Base-by-base conservation (phyloP, 2,797 vertebrate species). In the Rousettus madagascariensis region DNA sequence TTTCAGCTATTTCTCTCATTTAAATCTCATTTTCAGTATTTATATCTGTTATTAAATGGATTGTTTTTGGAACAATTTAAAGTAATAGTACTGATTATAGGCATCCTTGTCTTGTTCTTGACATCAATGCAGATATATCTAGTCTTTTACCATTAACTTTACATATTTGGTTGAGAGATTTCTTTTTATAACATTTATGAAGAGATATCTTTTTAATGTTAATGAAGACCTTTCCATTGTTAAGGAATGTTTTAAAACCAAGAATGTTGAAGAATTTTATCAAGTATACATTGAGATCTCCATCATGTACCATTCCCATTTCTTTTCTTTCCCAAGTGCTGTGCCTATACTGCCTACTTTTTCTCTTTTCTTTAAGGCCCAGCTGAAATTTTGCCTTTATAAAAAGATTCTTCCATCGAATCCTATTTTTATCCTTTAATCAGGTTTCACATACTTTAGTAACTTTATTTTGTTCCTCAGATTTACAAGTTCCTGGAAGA, bases 221-320 rank as follows among this genome's bases (percentile, higher is more conserved):
- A 51, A 46, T 77, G 28, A 90, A 61, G 61, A 51, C 41, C 15
- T 57, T 75, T 84, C 26, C 16, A 17, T 89, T 66, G 28, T 59
- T 78, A 71, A 75, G 69, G 4, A 77, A 28, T 90, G 28, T 77
- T 77, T 89, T 77, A 77, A 90, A 94, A 59, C 85, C 53, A 51
- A 77, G 41, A 94, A 43, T 94, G 33, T 53, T 94, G 61, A 85
- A 69, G 85, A 38, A 61, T 77, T 90, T 94, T 68, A 71, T 71
- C 19, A 78, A 15, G 53, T 53, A 53, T 36, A 46, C 16, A 36
- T 71, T 78, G 71, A 61, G 53, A 55, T 86, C 53, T 78, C 49
- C 9, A 13, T 90, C n/a, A 30, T 71, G n/a, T 78, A 53, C 19
- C 49, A 51, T 66, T 68, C 33, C 77, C 10, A 49, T 89, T 89